Evolutionary conservation across 1,140 invertebrate species (phyloP).

Genomic region (Conus ventricosus): DNA sequence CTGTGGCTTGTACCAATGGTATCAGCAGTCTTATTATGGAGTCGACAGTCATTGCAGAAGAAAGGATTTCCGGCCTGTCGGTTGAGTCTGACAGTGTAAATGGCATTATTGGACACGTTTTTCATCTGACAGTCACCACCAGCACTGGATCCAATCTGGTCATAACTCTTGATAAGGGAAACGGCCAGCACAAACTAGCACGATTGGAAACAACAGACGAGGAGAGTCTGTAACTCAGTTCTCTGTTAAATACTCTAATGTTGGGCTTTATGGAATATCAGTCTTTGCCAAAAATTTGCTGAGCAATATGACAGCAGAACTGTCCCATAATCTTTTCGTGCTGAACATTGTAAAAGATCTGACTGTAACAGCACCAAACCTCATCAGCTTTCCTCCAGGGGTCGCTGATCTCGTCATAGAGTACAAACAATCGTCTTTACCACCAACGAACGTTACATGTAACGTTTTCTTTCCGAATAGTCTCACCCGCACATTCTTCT

Average conservation of each 20-base stretch:
- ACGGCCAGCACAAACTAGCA: neutral
- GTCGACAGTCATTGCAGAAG: conserved; percentile 38
- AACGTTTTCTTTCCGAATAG: conserved; percentile 4
- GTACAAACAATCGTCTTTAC: conserved; percentile 8
- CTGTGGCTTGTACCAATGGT: conserved; percentile 50
- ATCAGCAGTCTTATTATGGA: conserved; percentile 40
- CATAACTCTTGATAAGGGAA: conserved; percentile 39
- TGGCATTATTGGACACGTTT: conserved; percentile 8
- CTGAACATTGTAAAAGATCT: conserved; percentile 48
- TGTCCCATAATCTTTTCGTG: conserved; percentile 29
- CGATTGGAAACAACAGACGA: conserved; percentile 36
- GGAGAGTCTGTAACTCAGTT: conserved; percentile 34
- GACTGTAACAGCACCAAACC: conserved; percentile 27
- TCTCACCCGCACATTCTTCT: neutral
- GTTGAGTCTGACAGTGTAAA: conserved; percentile 17
- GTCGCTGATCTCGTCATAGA: conserved; percentile 29
- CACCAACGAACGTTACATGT: conserved; percentile 50
- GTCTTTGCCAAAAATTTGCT: conserved; percentile 46
- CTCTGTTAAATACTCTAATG: conserved; percentile 21
- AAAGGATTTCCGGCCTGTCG: conserved; percentile 39
- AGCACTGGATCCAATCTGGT: conserved; percentile 49
- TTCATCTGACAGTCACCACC: conserved; percentile 9
- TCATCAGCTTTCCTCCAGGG: conserved; percentile 46
- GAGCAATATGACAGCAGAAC: conserved; percentile 18
- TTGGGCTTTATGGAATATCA: conserved; percentile 42